Conservation (phyloP, 2,113 vertebrate genomes). For the Cichladusa arquata region DNA sequence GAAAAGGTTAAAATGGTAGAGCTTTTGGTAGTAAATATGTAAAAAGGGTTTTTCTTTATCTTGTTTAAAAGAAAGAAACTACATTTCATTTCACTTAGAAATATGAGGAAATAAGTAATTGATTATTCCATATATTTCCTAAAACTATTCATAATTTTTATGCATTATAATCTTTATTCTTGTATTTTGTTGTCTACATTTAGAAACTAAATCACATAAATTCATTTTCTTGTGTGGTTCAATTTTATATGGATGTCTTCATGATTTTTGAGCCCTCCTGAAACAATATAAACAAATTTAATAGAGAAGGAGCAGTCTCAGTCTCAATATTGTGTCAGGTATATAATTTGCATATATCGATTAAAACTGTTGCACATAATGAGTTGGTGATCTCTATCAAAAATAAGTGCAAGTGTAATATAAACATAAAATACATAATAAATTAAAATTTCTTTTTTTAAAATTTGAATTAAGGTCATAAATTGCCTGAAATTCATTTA, state of each 20-base stretch:
- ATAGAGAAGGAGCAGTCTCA: fast-evolving
- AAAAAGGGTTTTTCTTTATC: not conserved
- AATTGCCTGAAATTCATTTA: not conserved
- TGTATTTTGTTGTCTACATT: not conserved
- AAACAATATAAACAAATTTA: not conserved
- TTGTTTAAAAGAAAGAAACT: not conserved
- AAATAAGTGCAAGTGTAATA: not conserved
- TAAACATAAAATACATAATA: not conserved
- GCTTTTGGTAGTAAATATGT: not conserved
- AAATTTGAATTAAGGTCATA: not conserved
- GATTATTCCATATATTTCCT: not conserved
- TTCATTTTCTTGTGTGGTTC: not conserved
- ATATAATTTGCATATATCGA: not conserved
- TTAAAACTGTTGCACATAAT: not conserved
- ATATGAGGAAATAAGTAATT: not conserved
- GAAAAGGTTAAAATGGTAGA: not conserved
- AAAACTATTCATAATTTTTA: not conserved
- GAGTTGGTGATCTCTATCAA: not conserved
- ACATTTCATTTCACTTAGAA: not conserved
- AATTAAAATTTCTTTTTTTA: not conserved
- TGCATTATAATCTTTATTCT: not conserved
- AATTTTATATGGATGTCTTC: not conserved
- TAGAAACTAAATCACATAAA: not conserved
- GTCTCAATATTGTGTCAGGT: not conserved
- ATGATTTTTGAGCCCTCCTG: not conserved